These are phyloP conservation scores for Phaetusa simplex DNA, from an alignment of 2,113 vertebrate genomes.

Conservation along the genomic window DNA sequence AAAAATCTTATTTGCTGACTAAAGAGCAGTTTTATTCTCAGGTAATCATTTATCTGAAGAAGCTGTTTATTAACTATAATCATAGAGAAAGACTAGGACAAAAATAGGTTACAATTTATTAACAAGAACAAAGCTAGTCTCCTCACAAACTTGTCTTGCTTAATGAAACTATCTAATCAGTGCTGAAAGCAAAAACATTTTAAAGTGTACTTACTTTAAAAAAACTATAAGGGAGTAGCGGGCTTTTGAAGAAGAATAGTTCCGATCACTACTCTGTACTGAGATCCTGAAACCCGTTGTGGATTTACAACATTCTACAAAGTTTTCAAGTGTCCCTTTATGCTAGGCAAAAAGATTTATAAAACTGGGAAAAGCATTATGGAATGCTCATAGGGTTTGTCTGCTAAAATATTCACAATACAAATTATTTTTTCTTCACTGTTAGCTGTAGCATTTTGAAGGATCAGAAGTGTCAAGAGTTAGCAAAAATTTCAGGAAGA, in stretches of 20 bases:
- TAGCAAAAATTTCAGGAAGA: neutral
- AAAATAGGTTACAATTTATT: neutral
- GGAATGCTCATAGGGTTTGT: neutral
- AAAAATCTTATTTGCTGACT: constrained; percentile 13
- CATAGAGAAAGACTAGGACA: neutral
- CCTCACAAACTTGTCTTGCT: neutral
- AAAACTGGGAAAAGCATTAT: neutral
- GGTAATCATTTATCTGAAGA: constrained; percentile 41
- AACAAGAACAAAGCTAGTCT: neutral
- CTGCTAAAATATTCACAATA: neutral
- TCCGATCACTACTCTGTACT: neutral
- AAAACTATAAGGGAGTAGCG: neutral
- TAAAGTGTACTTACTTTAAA: neutral
- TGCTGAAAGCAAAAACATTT: neutral
- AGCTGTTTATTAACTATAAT: constrained; percentile 47
- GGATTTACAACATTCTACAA: neutral
- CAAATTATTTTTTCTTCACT: neutral
- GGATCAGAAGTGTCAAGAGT: neutral
- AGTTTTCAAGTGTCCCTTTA: neutral
- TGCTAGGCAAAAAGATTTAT: neutral
- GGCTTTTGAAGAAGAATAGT: neutral
- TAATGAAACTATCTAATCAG: neutral
- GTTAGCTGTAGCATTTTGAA: neutral
- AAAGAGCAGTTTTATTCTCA: constrained; percentile 16
- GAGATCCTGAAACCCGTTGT: neutral